Evolutionary conservation across 2,797 vertebrate species (phyloP).

Genomic region (Danio kyathit): DNA sequence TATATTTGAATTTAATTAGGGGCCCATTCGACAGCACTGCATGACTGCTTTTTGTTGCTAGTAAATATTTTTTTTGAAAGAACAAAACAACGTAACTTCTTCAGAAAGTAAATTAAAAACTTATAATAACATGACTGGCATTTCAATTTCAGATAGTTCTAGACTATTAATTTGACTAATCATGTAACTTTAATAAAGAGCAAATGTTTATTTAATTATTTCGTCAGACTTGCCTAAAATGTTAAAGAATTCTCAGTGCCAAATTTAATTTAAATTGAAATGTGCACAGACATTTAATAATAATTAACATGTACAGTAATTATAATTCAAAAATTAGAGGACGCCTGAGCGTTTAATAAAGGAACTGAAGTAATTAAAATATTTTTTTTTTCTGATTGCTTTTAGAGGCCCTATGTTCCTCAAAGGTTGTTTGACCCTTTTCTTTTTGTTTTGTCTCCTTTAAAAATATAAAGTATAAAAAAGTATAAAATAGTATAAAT

Average conservation of each 20-base stretch:
- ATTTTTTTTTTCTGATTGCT: neutral
- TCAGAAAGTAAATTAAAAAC: too few species aligned
- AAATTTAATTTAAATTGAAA: neutral
- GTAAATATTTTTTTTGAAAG: neutral
- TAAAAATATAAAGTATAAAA: neutral
- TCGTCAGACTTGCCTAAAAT: slow-evolving; percentile 1
- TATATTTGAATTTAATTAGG: slow-evolving; percentile 17
- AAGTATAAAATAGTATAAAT: neutral
- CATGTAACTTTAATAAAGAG: slow-evolving; percentile 19
- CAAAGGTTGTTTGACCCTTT: neutral
- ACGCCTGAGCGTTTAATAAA: neutral
- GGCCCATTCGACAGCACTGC: slow-evolving; percentile 7
- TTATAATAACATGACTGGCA: neutral
- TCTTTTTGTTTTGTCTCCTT: neutral
- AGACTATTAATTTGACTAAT: slow-evolving; percentile 44
- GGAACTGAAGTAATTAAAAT: neutral
- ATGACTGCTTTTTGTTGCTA: neutral
- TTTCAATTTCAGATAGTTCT: slow-evolving; percentile 35
- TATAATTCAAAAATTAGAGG: neutral
- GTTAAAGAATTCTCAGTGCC: neutral
- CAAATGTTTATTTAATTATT: slow-evolving; percentile 7
- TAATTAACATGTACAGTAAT: neutral
- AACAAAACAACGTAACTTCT: neutral
- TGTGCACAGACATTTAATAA: neutral
- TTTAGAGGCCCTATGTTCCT: neutral